A percentile compares a stretch with the other conserved stretches of the same genome.
Conservation (phyloP, 2,888 invertebrate species). For the Uropetala carovei region DNA sequence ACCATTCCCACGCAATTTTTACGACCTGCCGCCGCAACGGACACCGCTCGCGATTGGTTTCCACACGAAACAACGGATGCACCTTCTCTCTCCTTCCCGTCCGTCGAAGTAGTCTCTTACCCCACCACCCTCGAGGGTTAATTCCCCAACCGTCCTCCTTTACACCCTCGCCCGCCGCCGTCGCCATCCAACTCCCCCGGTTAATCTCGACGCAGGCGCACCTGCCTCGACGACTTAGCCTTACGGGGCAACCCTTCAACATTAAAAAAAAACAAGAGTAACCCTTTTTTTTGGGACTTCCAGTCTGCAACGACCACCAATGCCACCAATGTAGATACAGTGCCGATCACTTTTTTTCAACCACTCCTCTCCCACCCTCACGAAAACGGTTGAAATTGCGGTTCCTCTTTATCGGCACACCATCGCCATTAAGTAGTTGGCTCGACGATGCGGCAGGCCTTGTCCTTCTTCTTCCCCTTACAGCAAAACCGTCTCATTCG, state of each 20-base stretch:
- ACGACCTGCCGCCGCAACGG: background rate
- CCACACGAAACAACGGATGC: background rate
- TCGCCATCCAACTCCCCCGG: background rate
- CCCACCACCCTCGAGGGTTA: background rate
- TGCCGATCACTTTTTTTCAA: background rate
- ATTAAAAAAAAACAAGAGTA: background rate
- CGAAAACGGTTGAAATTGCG: background rate
- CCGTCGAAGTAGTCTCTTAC: background rate
- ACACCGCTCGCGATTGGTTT: background rate
- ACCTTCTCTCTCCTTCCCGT: background rate
- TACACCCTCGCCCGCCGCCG: background rate
- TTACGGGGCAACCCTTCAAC: background rate
- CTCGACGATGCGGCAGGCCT: slow-evolving; percentile 36
- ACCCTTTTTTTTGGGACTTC: background rate
- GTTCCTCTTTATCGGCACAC: slow-evolving; percentile 32
- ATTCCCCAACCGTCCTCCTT: background rate
- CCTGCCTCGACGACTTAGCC: background rate
- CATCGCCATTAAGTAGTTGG: slow-evolving; percentile 36
- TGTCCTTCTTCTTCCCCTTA: background rate
- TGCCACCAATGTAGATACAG: background rate
- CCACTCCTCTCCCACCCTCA: background rate
- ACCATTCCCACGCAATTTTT: slow-evolving; percentile 28
- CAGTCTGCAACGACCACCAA: background rate
- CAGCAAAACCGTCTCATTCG: background rate
- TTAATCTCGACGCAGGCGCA: background rate